Evolutionary conservation across 2,113 vertebrate genomes (phyloP).

Genomic region (Hydropotes inermis): DNA sequence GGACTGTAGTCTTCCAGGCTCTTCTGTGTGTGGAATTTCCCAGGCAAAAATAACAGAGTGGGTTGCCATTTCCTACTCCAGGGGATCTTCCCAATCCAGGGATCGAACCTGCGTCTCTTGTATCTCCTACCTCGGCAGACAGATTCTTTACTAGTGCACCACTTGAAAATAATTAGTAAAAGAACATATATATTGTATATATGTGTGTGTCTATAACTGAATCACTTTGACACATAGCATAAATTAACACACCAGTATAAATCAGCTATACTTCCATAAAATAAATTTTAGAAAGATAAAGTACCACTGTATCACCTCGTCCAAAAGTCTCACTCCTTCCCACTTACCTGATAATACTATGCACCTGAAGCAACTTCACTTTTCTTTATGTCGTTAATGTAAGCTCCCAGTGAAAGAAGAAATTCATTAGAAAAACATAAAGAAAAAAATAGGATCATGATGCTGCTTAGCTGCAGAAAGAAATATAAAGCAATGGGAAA

Average conservation of each 20-base stretch:
- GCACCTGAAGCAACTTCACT: not conserved
- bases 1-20: rapidly evolving
- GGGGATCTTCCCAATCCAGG: not conserved
- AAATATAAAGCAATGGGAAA: not conserved
- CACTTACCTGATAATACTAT: not conserved
- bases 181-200: not conserved
- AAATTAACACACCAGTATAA: not conserved
- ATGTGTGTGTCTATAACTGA: not conserved
- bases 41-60: not conserved
- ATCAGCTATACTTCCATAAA: not conserved
- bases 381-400: not conserved
- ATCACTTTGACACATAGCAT: not conserved
- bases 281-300: not conserved
- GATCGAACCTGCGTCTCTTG: not conserved
- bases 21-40: not conserved
- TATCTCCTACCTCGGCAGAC: not conserved
- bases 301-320: not conserved
- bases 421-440: not conserved
- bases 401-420: not conserved
- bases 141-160: not conserved
- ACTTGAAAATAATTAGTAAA: not conserved
- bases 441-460: not conserved
- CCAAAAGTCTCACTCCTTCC: not conserved
- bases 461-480: not conserved
- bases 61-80: not conserved